A percentile compares a stretch with the other conserved stretches of the same genome.
Conservation (phyloP, 2,888 invertebrate genomes). For the Ophion obscuratus region DNA sequence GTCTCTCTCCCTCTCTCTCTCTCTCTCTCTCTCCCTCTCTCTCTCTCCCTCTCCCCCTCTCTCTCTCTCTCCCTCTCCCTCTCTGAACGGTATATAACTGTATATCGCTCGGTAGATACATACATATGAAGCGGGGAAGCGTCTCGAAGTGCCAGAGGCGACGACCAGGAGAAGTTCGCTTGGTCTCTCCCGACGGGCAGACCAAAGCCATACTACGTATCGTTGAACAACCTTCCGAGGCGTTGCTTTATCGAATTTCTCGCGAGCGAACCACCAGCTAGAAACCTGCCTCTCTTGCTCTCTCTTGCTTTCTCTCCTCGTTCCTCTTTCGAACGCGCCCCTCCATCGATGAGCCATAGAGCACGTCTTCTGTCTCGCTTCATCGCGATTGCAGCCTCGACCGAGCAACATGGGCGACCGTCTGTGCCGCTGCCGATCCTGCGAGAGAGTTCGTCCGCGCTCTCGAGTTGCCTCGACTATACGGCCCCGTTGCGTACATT, state of each 20-base stretch:
- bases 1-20: not conserved
- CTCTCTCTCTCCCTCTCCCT: no score
- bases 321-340: slow-evolving; percentile 25
- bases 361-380: slow-evolving; percentile 25
- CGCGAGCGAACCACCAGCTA: slow-evolving; percentile 22
- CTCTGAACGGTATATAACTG: no score
- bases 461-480: not conserved
- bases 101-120: slow-evolving; percentile 24
- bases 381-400: slow-evolving; percentile 30
- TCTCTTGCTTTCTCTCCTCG: slow-evolving; percentile 7
- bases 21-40: no score
- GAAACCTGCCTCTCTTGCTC: slow-evolving; percentile 5
- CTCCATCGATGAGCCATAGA: slow-evolving; percentile 34
- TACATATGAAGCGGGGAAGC: slow-evolving; percentile 36
- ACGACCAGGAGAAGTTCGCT: slow-evolving; percentile 59
- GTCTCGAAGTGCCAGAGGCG: slow-evolving; percentile 56
- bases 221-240: slow-evolving; percentile 42
- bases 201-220: slow-evolving; percentile 29
- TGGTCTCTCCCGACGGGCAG: slow-evolving; percentile 47
- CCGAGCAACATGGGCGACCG: slow-evolving; percentile 21
- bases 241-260: slow-evolving; percentile 61
- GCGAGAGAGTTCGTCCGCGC: slow-evolving; percentile 12
- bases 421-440: slow-evolving; percentile 8
- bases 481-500: not conserved
- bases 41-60: no score